Evolutionary conservation across 2,888 invertebrate genomes (phyloP).

Genomic region (Alsophila aescularia): DNA sequence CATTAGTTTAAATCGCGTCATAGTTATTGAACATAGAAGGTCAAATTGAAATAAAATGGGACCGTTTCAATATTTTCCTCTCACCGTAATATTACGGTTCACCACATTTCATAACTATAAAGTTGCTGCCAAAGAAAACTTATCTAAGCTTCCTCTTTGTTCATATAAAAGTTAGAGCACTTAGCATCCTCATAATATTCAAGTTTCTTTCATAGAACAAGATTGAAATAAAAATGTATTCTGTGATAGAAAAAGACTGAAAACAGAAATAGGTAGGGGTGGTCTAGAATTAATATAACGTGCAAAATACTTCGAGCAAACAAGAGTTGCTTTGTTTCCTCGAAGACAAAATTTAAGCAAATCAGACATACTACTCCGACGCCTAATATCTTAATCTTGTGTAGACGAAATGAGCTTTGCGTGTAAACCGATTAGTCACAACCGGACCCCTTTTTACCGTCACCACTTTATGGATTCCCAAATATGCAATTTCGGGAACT

Average conservation of each 20-base stretch:
- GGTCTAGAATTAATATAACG: no score
- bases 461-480: conserved; percentile 23
- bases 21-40: conserved; percentile 3
- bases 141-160: not conserved
- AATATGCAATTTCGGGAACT: conserved; percentile 31
- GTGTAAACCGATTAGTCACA: conserved; percentile 30
- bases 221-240: conserved; percentile 3
- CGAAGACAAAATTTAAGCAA: conserved; percentile 31
- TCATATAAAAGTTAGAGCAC: not conserved
- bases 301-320: no score
- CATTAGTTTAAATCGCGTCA: conserved; percentile 12
- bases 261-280: conserved; percentile 32
- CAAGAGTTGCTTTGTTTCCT: no score
- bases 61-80: not conserved
- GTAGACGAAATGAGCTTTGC: conserved; percentile 30
- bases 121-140: not conserved
- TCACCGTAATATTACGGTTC: not conserved
- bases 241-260: no score
- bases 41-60: conserved; percentile 8
- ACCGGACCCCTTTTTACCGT: conserved; percentile 18
- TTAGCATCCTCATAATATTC: not conserved
- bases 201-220: not conserved
- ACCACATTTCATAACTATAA: not conserved
- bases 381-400: conserved; percentile 36
- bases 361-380: conserved; percentile 32